Percentiles rank a stretch among this genome's conserved stretches.
phyloP scores from a whole-genome alignment of 2,888 invertebrate genomes.

The Mamestra brassicae region DNA sequence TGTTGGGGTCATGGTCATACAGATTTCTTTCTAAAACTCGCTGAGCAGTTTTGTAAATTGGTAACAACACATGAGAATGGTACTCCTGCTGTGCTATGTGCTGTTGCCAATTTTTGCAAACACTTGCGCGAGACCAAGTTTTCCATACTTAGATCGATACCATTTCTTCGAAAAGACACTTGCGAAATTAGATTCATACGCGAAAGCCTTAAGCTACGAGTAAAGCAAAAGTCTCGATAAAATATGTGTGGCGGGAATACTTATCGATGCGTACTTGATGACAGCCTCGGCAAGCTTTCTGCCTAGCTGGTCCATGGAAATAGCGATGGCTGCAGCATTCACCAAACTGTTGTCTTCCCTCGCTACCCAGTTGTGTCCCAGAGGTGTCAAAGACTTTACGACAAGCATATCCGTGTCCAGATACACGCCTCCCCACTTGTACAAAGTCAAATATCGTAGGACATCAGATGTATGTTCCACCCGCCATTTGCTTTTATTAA shows the following conservation, averaged over 20 bases:
- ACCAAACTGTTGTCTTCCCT: constrained; percentile 88
- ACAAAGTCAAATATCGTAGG: constrained; percentile 92
- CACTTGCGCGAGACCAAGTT: no score
- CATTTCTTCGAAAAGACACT: no score
- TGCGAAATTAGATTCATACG: no score
- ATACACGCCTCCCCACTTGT: constrained; percentile 95
- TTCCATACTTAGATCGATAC: no score
- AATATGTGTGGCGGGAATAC: background rate
- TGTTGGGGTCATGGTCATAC: no score
- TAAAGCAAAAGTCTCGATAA: no score
- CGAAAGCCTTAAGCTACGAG: no score
- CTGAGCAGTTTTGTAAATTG: no score
- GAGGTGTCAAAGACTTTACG: constrained; percentile 89
- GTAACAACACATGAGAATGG: no score
- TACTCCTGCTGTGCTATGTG: no score
- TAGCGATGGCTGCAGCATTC: constrained; percentile 93
- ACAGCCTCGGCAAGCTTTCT: constrained; percentile 53
- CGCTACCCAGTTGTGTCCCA: constrained; percentile 92
- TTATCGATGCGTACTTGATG: constrained; percentile 50
- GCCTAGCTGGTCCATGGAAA: constrained; percentile 79
- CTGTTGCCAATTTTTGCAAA: no score
- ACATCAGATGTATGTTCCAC: constrained; percentile 92
- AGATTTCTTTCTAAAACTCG: no score
- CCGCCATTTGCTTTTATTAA: constrained; percentile 89
- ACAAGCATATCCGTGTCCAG: constrained; percentile 94